Evolutionary conservation across 2,888 invertebrate genomes (phyloP).

Genomic region (Drosophila kuntzei): DNA sequence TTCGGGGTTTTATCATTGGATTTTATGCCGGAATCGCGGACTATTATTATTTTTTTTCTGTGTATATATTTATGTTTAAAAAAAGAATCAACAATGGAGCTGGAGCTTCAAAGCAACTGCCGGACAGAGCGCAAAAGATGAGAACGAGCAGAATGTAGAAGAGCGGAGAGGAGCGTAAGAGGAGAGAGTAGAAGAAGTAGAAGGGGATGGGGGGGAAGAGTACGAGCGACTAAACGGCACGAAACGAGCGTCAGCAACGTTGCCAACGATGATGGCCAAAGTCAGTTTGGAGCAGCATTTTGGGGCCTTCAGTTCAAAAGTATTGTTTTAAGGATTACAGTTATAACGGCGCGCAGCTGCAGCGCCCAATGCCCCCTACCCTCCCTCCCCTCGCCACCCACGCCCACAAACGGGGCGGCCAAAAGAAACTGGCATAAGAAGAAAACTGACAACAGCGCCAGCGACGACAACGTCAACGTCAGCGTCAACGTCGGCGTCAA

Average conservation of each 20-base stretch:
- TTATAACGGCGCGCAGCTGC: conserved; percentile 44
- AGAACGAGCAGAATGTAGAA: not conserved
- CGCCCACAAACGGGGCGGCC: not conserved
- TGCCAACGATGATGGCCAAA: conserved; percentile 37
- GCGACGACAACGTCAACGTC: conserved; percentile 12
- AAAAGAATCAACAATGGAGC: conserved; percentile 45
- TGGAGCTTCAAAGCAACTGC: conserved; percentile 45
- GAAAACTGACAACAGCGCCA: conserved; percentile 72
- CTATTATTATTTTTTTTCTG: no score
- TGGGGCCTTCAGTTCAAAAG: conserved; percentile 62
- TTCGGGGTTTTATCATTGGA: no score
- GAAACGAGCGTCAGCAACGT: conserved; percentile 44
- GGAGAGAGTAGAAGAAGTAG: conserved; percentile 1
- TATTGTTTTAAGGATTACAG: conserved; percentile 75
- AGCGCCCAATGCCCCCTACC: conserved; percentile 16
- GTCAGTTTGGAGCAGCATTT: conserved; percentile 54
- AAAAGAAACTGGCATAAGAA: conserved; percentile 50
- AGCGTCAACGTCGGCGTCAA: conserved; percentile 19
- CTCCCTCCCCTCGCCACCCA: no score
- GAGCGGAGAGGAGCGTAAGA: no score
- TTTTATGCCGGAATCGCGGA: no score
- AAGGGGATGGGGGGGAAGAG: not conserved
- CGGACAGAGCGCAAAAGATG: conserved; percentile 20
- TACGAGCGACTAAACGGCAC: conserved; percentile 51
- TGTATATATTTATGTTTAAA: not conserved